Percentiles rank a stretch among this genome's conserved stretches.
Evolutionary conservation across 2,888 invertebrate genomes (phyloP).

Genomic region (Nomada ferruginata): DNA sequence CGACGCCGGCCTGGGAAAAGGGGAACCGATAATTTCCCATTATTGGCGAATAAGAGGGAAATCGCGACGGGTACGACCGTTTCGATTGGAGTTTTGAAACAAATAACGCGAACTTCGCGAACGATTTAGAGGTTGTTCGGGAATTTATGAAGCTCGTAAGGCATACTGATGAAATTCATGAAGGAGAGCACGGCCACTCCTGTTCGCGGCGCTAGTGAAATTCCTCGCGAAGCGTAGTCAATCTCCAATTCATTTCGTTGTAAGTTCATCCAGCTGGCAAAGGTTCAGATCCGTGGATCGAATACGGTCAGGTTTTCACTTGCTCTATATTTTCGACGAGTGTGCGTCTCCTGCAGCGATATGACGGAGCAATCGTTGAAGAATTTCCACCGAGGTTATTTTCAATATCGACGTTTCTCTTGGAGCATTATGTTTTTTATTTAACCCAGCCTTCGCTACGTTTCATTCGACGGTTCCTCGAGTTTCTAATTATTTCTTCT

Average conservation of each 20-base stretch:
- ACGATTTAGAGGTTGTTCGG: conserved; percentile 44
- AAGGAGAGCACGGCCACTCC: conserved; percentile 29
- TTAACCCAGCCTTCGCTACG: background rate
- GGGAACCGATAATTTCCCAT: conserved; percentile 37
- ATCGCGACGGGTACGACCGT: conserved; percentile 25
- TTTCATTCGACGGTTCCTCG: background rate
- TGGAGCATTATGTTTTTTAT: background rate
- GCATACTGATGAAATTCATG: conserved; percentile 61
- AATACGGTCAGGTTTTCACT: conserved; percentile 50
- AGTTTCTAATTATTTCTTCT: background rate
- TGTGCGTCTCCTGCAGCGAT: background rate
- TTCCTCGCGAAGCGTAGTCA: conserved; percentile 50
- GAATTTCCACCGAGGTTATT: conserved; percentile 34
- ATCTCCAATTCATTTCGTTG: conserved; percentile 69
- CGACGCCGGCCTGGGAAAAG: background rate
- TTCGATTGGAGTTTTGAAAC: conserved; percentile 51
- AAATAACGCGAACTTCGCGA: conserved; percentile 44
- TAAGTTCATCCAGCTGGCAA: conserved; percentile 69
- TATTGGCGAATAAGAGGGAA: conserved; percentile 42
- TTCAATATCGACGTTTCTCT: background rate
- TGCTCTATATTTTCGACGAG: conserved; percentile 35
- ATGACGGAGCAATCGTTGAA: conserved; percentile 31
- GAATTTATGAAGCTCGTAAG: conserved; percentile 61
- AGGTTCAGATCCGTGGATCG: conserved; percentile 65
- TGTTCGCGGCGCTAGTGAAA: conserved; percentile 41